Evolutionary conservation across 2,113 vertebrate genomes (phyloP).

Genomic region (Brachypteracias leptosomus): DNA sequence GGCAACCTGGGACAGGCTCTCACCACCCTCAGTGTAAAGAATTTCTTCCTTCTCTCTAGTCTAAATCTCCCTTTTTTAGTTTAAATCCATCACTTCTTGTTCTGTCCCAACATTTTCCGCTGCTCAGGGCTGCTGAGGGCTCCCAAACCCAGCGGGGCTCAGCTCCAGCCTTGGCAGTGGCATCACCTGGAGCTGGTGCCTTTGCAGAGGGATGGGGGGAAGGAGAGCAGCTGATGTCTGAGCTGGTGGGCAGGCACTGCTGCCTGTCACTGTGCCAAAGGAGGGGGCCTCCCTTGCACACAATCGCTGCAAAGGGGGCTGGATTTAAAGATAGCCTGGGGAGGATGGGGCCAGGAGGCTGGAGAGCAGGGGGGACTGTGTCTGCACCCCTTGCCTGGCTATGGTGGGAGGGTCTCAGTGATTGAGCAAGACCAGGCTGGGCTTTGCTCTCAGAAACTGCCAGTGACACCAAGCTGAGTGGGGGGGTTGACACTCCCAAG

Average conservation of each 20-base stretch:
- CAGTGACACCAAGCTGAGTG: background rate
- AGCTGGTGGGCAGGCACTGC: background rate
- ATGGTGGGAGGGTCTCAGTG: rapidly evolving
- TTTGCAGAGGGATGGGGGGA: background rate
- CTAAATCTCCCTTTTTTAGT: background rate
- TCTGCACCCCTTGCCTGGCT: background rate
- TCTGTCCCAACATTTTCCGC: background rate
- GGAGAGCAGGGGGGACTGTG: background rate
- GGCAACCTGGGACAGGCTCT: background rate
- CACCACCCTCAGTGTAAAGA: background rate
- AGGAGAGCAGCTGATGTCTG: background rate
- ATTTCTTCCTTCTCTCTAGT: background rate
- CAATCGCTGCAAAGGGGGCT: background rate
- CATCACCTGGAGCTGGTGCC: background rate
- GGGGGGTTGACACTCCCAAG: background rate
- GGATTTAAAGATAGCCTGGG: background rate
- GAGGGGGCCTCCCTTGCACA: background rate
- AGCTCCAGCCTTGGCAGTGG: background rate
- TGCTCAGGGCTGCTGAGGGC: background rate
- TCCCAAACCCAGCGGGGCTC: background rate
- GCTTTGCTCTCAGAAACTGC: background rate
- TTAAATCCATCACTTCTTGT: background rate
- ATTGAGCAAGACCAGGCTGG: background rate
- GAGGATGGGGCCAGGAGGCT: background rate
- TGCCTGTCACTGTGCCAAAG: background rate